Evolutionary conservation across 2,113 vertebrate genomes (phyloP).

Genomic region (Steatornis caripensis): DNA sequence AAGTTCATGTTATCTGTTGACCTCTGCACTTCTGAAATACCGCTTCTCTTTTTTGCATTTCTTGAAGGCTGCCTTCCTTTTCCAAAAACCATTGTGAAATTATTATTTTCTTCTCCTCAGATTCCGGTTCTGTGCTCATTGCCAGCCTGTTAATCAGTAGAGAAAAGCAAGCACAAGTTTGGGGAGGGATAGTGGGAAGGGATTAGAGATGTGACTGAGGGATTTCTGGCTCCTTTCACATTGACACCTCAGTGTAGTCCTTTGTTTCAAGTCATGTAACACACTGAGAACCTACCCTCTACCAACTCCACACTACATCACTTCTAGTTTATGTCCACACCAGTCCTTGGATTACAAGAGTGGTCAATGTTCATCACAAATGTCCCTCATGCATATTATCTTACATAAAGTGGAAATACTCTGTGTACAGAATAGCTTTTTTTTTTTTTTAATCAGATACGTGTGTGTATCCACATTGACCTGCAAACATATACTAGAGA

Average conservation of each 20-base stretch:
- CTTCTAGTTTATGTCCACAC: background rate
- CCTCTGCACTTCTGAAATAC: background rate
- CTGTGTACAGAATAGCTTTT: background rate
- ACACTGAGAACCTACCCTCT: background rate
- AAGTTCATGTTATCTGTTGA: background rate
- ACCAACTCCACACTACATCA: background rate
- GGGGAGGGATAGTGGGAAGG: background rate
- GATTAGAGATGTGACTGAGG: background rate
- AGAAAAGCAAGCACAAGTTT: background rate
- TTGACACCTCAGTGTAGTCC: background rate
- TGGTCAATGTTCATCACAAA: background rate
- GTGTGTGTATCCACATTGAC: background rate
- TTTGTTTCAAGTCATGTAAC: background rate
- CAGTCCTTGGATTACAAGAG: background rate
- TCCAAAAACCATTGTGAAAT: background rate
- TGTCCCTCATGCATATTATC: background rate
- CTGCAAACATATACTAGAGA: background rate
- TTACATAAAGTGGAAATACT: background rate
- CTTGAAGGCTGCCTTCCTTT: background rate
- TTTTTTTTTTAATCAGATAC: background rate
- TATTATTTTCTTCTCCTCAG: background rate
- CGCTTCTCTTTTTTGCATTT: background rate
- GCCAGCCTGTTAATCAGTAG: background rate
- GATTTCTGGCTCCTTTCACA: background rate
- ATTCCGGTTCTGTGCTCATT: background rate